Base-by-base conservation (phyloP, 2,113 vertebrate genomes). In the Terrapene triunguis region DNA sequence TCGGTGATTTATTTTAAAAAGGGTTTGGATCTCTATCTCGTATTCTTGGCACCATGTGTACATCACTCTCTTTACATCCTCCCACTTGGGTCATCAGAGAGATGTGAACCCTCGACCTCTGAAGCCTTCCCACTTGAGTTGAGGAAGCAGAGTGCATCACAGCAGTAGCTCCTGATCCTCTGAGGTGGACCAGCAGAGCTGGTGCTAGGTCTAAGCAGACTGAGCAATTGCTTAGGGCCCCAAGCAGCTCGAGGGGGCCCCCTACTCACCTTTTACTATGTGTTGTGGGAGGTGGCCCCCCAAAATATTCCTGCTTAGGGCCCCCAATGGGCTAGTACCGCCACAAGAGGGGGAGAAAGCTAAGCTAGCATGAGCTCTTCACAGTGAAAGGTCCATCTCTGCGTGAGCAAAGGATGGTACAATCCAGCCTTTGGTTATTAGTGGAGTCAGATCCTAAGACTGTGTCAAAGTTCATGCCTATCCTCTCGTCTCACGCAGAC, bases 391-490 rank as follows among this genome's bases (percentile, higher is more conserved):
- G 88, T 13, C 5, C n/a, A 1, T 50, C 35, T 13, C 44, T 5
- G 12, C n/a, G 1, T 24, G 74, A 93, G 50, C 0, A 0, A 89
- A 17, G 10, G 22, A 29, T 2, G 55, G 32, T 16, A 55, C 92
- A 86, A 92, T 42, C 76, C 96, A 42, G 57, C 83, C 74, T 88
- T 90, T 3, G 74, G 93, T 92, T 89, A 50, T 93, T 93, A 29
- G 81, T 84, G 85, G 57, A 74, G 89, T 93, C 94, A 91, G 85
- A 96, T 85, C 53, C 83, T 93, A 97, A 97, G 50, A 97, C 84
- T 80, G 96, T 94, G 80, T 96, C 90, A 57, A 94, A 74, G 2
- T 94, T 93, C 47, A 90, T 90, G 94, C 95, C 89, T 82, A 47
- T 92, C 94, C 74, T 90, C 86, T 90, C 94, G 21, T 94, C 84